These are phyloP conservation scores for Gasterosteus aculeatus DNA, from an alignment of 2,113 vertebrate species.

Conservation along the genomic window DNA sequence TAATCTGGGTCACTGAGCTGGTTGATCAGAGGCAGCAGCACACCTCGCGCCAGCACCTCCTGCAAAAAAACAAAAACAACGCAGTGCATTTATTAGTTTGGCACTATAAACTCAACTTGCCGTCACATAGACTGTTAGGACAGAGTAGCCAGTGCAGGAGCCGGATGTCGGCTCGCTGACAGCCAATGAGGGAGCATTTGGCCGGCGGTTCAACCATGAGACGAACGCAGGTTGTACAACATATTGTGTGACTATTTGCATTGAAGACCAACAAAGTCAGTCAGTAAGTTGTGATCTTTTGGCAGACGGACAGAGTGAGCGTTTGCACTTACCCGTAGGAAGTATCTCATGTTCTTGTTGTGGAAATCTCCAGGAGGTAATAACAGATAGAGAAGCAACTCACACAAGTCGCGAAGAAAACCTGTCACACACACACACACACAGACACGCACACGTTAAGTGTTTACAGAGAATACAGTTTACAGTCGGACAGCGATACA, in stretches of 20 bases:
- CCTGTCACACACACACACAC: slow-evolving; percentile 77
- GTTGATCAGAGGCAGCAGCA: slow-evolving; percentile 97
- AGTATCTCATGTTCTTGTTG: slow-evolving; percentile 99
- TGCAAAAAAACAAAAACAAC: slow-evolving; percentile 66
- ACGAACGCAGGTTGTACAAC: slow-evolving; percentile 1
- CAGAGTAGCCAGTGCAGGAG: not conserved
- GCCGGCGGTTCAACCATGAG: not conserved
- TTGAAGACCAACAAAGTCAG: not conserved
- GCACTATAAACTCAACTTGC: not conserved
- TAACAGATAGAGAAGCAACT: slow-evolving; percentile 98
- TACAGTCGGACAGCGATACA: not conserved
- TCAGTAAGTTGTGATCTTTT: not conserved
- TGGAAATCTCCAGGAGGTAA: slow-evolving; percentile 99
- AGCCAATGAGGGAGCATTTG: slow-evolving; percentile 18
- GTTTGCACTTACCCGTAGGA: slow-evolving; percentile 89
- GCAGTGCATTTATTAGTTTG: slow-evolving; percentile 21
- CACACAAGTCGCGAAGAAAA: slow-evolving; percentile 97
- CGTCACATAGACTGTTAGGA: not conserved
- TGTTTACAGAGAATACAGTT: not conserved
- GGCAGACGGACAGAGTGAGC: not conserved
- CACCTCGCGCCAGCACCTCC: slow-evolving; percentile 97
- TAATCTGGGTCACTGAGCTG: slow-evolving; percentile 99
- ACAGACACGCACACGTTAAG: not conserved
- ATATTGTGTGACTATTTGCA: slow-evolving; percentile 9
- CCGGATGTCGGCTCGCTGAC: not conserved